A percentile compares a stretch with the other conserved stretches of the same genome.
Evolutionary conservation across 2,113 vertebrate species (phyloP).

Genomic region (Melanerpes aurifrons): DNA sequence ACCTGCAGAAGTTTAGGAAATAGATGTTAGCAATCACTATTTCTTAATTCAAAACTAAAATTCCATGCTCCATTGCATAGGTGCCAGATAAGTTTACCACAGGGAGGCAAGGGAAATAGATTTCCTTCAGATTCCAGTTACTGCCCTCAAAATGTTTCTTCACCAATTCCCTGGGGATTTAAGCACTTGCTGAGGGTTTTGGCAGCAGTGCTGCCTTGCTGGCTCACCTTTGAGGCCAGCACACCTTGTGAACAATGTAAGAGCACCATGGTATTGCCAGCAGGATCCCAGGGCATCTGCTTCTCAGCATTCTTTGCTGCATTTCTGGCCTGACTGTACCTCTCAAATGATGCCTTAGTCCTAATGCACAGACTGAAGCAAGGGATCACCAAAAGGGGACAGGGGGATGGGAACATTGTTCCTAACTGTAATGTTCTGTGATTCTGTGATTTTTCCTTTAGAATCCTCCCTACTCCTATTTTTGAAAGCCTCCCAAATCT

Average conservation of each 20-base stretch:
- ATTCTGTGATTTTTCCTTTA: background rate
- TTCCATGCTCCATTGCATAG: background rate
- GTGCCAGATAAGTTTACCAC: background rate
- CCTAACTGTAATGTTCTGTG: background rate
- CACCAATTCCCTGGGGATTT: background rate
- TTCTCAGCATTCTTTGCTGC: background rate
- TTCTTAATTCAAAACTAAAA: background rate
- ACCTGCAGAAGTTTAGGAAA: constrained; percentile 32
- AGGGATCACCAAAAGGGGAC: background rate
- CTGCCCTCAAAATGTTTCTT: background rate
- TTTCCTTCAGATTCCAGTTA: background rate
- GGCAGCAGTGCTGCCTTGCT: background rate
- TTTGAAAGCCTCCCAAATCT: background rate
- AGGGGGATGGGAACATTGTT: background rate
- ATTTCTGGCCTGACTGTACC: background rate
- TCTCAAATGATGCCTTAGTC: background rate
- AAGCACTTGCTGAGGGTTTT: background rate
- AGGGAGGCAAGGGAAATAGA: background rate
- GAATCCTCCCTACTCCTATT: background rate
- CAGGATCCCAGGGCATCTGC: background rate
- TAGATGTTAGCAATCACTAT: background rate
- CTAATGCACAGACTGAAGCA: background rate
- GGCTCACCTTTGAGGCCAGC: background rate
- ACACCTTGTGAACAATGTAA: background rate
- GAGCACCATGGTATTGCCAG: background rate